Evolutionary conservation across 2,797 vertebrate species (phyloP).

Genomic region (Lophotriccus pileatus): DNA sequence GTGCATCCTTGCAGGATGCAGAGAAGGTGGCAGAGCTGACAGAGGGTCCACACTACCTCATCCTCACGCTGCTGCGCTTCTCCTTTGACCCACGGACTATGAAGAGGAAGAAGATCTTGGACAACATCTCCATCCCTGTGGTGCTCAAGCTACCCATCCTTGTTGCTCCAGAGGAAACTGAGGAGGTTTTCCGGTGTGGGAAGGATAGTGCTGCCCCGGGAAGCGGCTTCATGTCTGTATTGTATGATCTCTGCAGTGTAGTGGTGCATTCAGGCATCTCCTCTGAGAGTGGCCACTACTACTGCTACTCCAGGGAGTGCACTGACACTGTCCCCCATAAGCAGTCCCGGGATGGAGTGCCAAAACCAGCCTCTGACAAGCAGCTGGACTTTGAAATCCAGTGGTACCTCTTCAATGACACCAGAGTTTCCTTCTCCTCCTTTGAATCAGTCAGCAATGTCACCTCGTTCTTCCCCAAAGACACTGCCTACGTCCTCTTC

Average conservation of each 20-base stretch:
- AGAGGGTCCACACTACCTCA: constrained; percentile 79
- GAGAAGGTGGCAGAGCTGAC: constrained; percentile 82
- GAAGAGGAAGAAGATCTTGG: constrained; percentile 82
- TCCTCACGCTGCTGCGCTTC: constrained; percentile 81
- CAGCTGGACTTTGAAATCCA: constrained; percentile 72
- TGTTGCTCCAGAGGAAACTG: not conserved
- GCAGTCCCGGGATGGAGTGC: not conserved
- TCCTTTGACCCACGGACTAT: constrained; percentile 79
- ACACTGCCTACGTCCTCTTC: constrained; percentile 82
- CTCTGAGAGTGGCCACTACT: constrained; percentile 83
- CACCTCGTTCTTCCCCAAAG: constrained; percentile 83
- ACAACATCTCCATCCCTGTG: constrained; percentile 76
- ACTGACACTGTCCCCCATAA: not conserved
- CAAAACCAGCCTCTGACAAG: not conserved
- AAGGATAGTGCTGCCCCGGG: not conserved
- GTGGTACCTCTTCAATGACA: constrained; percentile 85
- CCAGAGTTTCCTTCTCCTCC: constrained; percentile 82
- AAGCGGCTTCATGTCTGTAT: constrained; percentile 35
- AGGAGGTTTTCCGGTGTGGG: not conserved
- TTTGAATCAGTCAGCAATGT: constrained; percentile 81
- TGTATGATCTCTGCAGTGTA: constrained; percentile 81
- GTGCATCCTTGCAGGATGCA: constrained; percentile 79
- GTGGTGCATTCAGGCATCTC: constrained; percentile 83
- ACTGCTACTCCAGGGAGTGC: constrained; percentile 82
- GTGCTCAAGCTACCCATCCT: constrained; percentile 77